Evolutionary conservation across 2,888 invertebrate genomes (phyloP).

Genomic region (Drosophila austrosaltans): DNA sequence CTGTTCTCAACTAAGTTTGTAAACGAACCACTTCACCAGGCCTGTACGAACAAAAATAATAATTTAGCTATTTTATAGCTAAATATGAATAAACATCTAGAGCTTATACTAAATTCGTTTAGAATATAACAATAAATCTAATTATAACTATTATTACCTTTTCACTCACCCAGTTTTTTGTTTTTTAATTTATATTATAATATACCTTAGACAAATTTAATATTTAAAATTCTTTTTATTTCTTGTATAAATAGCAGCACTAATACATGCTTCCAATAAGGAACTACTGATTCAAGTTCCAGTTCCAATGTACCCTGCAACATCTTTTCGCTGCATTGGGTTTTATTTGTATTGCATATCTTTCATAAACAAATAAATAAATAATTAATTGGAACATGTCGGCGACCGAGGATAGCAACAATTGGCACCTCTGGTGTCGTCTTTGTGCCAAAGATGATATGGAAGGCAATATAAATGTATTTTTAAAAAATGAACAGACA

Average conservation of each 20-base stretch:
- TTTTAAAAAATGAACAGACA: slow-evolving; percentile 60
- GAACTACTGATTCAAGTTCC: slow-evolving; percentile 2
- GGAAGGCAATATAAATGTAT: slow-evolving; percentile 70
- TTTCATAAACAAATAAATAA: slow-evolving; percentile 6
- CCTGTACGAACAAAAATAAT: background rate
- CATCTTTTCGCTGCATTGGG: slow-evolving; percentile 32
- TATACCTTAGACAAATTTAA: no score
- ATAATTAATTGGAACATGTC: slow-evolving; percentile 19
- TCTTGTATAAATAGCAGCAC: background rate
- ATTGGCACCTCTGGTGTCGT: slow-evolving; percentile 76
- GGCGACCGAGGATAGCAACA: slow-evolving; percentile 17
- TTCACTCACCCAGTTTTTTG: no score
- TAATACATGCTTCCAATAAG: background rate
- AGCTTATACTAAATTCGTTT: background rate
- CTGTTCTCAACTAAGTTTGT: slow-evolving; percentile 9
- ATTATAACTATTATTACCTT: no score
- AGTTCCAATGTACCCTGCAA: slow-evolving; percentile 24
- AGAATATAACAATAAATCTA: background rate
- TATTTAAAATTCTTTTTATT: no score
- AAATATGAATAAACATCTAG: background rate
- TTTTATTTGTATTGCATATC: slow-evolving; percentile 37
- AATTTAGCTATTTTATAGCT: background rate
- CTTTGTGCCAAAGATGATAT: slow-evolving; percentile 75
- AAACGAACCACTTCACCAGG: background rate
- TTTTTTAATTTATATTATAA: no score